Evolutionary conservation across 2,888 invertebrate genomes (phyloP), one percentile per base, ranked within the genome.

Genomic region (Hymenopus coronatus): DNA sequence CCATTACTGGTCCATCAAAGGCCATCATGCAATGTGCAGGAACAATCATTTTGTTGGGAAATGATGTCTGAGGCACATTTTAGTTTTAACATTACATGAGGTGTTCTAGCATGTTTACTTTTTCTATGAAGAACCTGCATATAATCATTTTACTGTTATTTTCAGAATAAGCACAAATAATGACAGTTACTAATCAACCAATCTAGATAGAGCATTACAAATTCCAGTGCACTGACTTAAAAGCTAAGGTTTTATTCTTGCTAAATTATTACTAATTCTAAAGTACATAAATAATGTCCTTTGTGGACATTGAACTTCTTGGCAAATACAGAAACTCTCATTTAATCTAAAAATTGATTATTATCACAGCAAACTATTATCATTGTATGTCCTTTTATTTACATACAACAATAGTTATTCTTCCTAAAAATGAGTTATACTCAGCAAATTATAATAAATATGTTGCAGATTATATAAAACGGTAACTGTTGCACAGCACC

Each of bases 201-300:
- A 70, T 70, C 54, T 70, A 70, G 20, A 70, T 70, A 70, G 20
- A 70, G 20, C 20, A 20, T 70, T 70, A 20, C 25, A 70, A 15
- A 70, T 70, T 20, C 14, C 54, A 70, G 6, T 70, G 54, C 54
- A 15, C 54, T 70, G 54, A 70, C 54, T 70, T 70, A 70, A 20
- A 20, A 20, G 54, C 20, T 70, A 70, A 70, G 20, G 20, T 25
- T 70, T 70, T 70, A 20, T 70, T 25, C 54, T 70, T 8, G 28
- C 88, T 88, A 85, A 40, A 88, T 85, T 85, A 85, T 84, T 28
- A 85, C 84, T 88, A 83, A 88, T 70, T 70, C 54, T 70, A 70
- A 20, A 25, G 25, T 70, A 70, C 54, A 70, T 70, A 54, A 54
- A 54, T 54, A 20, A 70, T 70, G 54, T 70, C 54, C 54, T 70